A percentile compares a stretch with the other conserved stretches of the same genome.
Conservation (phyloP, 1,140 invertebrate species). For the Brachionus asplanchnoidis region DNA sequence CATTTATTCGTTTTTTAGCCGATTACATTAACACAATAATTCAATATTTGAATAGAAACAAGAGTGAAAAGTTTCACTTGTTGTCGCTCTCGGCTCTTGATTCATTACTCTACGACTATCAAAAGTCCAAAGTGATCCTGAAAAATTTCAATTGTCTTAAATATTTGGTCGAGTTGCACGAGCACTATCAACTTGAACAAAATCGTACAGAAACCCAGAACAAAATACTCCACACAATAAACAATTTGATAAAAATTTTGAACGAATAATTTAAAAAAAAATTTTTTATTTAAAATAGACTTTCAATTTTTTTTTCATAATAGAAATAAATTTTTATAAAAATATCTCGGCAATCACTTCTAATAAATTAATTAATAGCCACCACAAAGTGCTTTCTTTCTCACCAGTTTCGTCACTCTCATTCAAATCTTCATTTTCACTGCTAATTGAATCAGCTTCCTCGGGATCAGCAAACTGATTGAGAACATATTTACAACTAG, state of each 20-base stretch:
- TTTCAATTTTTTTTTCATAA: too few species aligned
- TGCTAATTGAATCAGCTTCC: neutral
- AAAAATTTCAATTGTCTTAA: slow-evolving; percentile 11
- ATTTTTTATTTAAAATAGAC: too few species aligned
- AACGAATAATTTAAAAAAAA: neutral
- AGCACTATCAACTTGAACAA: neutral
- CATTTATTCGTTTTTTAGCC: neutral
- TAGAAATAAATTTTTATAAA: slow-evolving; percentile 10
- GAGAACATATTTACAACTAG: neutral
- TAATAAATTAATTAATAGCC: slow-evolving; percentile 23
- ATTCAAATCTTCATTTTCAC: neutral
- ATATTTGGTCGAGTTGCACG: slow-evolving; percentile 3
- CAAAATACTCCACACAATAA: neutral
- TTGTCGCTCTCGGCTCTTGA: neutral
- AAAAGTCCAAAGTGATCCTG: slow-evolving; percentile 11
- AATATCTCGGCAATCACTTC: neutral
- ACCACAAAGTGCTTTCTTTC: neutral
- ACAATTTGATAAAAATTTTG: slow-evolving; percentile 38
- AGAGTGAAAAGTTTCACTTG: slow-evolving; percentile 5
- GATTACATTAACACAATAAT: slow-evolving; percentile 21
- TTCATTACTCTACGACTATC: slow-evolving; percentile 11
- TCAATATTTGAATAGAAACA: neutral
- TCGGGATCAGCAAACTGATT: neutral
- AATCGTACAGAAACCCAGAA: neutral
- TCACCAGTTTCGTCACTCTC: neutral